Conservation (phyloP, 2,888 invertebrate species). For the Blera fallax region DNA sequence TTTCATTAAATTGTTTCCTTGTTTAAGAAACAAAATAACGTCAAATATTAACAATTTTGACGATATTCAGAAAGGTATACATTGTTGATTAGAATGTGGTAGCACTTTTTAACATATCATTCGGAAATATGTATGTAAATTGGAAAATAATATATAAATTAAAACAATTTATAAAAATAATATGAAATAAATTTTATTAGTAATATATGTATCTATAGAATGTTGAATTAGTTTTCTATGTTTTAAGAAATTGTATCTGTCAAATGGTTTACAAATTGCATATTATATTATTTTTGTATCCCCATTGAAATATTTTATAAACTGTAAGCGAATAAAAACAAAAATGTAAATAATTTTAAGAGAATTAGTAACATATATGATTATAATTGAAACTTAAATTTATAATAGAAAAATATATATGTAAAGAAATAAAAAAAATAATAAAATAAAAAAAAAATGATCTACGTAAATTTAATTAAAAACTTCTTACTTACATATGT, state of each 20-base stretch:
- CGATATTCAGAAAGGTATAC: slow-evolving; percentile 8
- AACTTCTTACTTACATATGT: too few species aligned
- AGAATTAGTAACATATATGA: slow-evolving; percentile 26
- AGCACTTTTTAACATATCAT: slow-evolving; percentile 65
- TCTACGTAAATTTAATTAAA: slow-evolving; percentile 1
- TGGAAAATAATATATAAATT: not conserved
- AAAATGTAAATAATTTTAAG: slow-evolving; percentile 31
- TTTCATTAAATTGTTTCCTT: not conserved
- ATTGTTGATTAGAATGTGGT: slow-evolving; percentile 19
- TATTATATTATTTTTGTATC: slow-evolving; percentile 59
- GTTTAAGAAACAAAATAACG: not conserved
- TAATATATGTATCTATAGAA: slow-evolving; percentile 18
- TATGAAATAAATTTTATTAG: not conserved
- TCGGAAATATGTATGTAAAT: slow-evolving; percentile 21
- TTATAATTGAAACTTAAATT: slow-evolving; percentile 12
- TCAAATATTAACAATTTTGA: not conserved
- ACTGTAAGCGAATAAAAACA: not conserved
- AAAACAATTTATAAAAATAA: slow-evolving; percentile 15
- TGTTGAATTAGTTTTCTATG: slow-evolving; percentile 53
- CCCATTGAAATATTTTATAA: slow-evolving; percentile 49
- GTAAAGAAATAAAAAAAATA: slow-evolving; percentile 8
- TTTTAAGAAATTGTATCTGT: slow-evolving; percentile 36
- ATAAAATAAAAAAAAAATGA: not conserved
- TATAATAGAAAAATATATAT: slow-evolving; percentile 30
- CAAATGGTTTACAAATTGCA: slow-evolving; percentile 49